A percentile compares a stretch with the other conserved stretches of the same genome.
Conservation (phyloP, 2,797 vertebrate genomes). For the Paratrypauchen microcephalus region DNA sequence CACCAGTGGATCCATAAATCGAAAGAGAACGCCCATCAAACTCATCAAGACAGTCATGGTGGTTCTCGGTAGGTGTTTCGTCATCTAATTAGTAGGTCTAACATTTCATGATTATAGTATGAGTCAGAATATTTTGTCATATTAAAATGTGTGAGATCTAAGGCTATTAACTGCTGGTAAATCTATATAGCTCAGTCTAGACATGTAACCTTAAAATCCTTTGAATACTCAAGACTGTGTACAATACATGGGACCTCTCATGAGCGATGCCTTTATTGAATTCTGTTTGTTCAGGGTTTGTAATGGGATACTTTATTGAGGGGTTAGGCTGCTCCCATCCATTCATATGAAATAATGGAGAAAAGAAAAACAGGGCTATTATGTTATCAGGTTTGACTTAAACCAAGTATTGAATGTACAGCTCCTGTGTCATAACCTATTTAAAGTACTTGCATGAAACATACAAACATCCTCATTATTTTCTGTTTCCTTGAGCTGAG, state of each 20-base stretch:
- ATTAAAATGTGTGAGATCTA: neutral
- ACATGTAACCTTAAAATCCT: neutral
- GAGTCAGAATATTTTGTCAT: conserved; percentile 14
- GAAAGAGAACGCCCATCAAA: conserved; percentile 89
- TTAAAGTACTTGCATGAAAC: neutral
- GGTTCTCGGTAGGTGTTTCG: conserved; percentile 86
- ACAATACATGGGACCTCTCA: neutral
- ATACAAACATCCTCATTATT: neutral
- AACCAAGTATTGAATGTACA: neutral
- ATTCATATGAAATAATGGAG: conserved; percentile 12
- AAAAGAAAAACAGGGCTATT: conserved; percentile 9
- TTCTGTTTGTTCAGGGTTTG: conserved; percentile 38
- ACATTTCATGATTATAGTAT: neutral
- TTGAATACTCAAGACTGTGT: neutral
- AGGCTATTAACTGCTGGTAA: neutral
- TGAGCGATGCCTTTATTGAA: neutral
- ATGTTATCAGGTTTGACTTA: neutral
- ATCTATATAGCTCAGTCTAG: neutral
- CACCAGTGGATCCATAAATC: conserved; percentile 89
- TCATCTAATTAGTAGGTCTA: neutral
- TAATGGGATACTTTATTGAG: conserved; percentile 38
- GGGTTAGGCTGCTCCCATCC: conserved; percentile 6
- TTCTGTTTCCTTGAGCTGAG: neutral
- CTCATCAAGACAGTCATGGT: conserved; percentile 98
- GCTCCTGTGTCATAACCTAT: neutral